A percentile compares a stretch with the other conserved stretches of the same genome.
Evolutionary conservation across 2,797 vertebrate species (phyloP).

Genomic region (Helicolenus hilgendorfi): DNA sequence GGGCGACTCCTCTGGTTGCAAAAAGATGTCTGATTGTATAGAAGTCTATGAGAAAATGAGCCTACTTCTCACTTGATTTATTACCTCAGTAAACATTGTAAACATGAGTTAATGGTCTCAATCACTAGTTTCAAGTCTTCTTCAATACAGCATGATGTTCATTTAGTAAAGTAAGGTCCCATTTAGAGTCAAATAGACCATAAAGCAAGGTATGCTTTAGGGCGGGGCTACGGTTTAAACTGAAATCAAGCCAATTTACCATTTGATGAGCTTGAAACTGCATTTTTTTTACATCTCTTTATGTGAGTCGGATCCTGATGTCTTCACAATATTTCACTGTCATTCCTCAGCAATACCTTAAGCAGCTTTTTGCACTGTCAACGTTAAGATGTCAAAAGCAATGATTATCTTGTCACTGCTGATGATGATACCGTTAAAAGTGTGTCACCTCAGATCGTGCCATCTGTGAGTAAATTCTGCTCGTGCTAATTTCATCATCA

Average conservation of each 20-base stretch:
- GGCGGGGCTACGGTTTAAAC: slow-evolving; percentile 8
- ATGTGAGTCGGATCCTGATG: neutral
- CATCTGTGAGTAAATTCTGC: neutral
- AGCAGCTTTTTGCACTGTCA: neutral
- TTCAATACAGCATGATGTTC: too few relatives aligned
- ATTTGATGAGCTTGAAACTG: neutral
- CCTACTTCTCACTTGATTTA: too few relatives aligned
- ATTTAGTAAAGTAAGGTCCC: too few relatives aligned
- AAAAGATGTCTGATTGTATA: too few relatives aligned
- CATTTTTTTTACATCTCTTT: neutral
- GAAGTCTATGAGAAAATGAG: too few relatives aligned
- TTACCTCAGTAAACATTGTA: too few relatives aligned
- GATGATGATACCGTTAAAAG: neutral
- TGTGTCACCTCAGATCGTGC: neutral
- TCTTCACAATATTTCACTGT: neutral
- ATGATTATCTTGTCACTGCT: neutral
- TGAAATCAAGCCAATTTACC: neutral
- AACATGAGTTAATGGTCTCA: too few relatives aligned
- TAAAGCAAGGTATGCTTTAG: too few relatives aligned
- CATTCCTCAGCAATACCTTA: neutral
- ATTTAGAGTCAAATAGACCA: too few relatives aligned
- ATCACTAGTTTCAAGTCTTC: fast-evolving
- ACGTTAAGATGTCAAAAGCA: neutral
- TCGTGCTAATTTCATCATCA: neutral
- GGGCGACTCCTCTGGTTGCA: too few relatives aligned